Evolutionary conservation across 2,113 vertebrate species (phyloP).

Genomic region (Suricata suricatta): DNA sequence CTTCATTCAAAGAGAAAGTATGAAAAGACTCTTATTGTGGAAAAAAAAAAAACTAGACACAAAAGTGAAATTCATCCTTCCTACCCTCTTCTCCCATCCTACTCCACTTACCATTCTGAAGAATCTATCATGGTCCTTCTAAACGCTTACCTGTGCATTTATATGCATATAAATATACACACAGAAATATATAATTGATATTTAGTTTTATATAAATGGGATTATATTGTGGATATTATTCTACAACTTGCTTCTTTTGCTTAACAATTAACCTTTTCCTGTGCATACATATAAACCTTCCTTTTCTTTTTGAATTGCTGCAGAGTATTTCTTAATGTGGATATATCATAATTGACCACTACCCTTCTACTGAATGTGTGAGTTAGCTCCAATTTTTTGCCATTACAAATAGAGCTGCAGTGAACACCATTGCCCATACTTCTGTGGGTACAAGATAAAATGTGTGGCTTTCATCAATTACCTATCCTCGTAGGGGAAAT

Average conservation of each 20-base stretch:
- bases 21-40: neutral
- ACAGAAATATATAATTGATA: neutral
- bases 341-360: neutral
- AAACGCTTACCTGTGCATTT: neutral
- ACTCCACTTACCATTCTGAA: no score
- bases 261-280: neutral
- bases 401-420: neutral
- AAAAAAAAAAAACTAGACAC: neutral
- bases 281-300: neutral
- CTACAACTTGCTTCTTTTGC: conserved; percentile 14
- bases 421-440: neutral
- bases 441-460: neutral
- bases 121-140: neutral
- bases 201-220: neutral
- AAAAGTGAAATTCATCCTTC: neutral
- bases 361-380: neutral
- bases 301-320: neutral
- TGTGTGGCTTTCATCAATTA: neutral
- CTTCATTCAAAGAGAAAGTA: neutral
- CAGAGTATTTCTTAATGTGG: neutral
- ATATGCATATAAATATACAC: neutral
- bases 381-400: neutral
- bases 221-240: neutral
- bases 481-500: neutral
- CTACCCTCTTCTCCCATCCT: neutral